Base-by-base conservation (phyloP, 53 echinoderm and acorn worm genomes). In the Paelopatides confundens region DNA sequence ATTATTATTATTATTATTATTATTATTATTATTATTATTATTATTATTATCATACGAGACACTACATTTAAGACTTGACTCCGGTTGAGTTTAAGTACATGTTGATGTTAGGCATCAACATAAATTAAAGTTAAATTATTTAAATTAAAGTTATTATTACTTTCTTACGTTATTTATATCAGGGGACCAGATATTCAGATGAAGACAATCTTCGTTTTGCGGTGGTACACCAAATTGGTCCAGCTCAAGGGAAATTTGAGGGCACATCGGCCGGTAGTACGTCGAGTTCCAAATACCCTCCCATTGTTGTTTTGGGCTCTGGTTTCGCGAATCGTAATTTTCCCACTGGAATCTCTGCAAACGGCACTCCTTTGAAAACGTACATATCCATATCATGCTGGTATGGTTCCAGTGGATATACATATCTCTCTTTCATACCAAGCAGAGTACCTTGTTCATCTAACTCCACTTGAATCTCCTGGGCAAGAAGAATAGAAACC, bases 151-250 rank as follows among this genome's bases (percentile, higher is more conserved):
- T 29, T 18, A 53, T 23, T 53, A 18, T 31, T 30, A 33, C 28
- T 50, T 17, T 31, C 54, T 14, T 65, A 83, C 84, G n/a, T 65
- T 63, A 33, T 29, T 1, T 11, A 83, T 83, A 31, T 83, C 18
- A 0, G 84, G 84, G 36, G 63, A 64, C 84, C 84, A 83, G 23
- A 83, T 65, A 10, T 83, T 83, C 35, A 83, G n/a, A 31, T 83
- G 65, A 3, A 83, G 65, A 35, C 84, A 83, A 83, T 83, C 84
- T 65, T 83, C 84, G 37, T 36, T 43, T 65, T 83, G 84, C 47
- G 84, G 84, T 62, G 84, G 84, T 32, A 83, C 65, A 37, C 35
- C 46, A 31, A 64, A 64, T 3, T 11, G 35, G 30, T 63, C 64
- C 34, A 83, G 30, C 15, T 50, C 49, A 12, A 65, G 63, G 23